Evolutionary conservation across 92 coral and sea anemone genomes (phyloP).

Genomic region (Diadumene lineata): DNA sequence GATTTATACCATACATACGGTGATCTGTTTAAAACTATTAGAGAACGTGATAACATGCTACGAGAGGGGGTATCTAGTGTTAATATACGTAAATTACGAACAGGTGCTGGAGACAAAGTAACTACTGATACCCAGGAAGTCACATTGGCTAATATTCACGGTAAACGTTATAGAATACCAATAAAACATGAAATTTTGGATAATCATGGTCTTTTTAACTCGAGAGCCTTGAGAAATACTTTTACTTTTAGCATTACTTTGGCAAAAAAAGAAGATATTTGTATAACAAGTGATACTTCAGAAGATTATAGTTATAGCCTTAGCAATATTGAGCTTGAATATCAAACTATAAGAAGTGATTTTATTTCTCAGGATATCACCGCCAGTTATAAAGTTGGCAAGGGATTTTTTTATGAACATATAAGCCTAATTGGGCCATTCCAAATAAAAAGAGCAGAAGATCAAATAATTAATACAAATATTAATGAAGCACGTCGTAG

Average conservation of each 20-base stretch:
- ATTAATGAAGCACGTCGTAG: not conserved
- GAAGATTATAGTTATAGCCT: constrained; percentile 18
- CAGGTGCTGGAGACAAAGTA: constrained; percentile 23
- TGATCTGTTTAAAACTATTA: constrained; percentile 7
- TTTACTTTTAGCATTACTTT: constrained; percentile 28
- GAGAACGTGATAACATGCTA: constrained; percentile 7
- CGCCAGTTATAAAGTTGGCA: not conserved
- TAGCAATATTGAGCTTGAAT: constrained; percentile 34
- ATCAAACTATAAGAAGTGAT: constrained; percentile 22
- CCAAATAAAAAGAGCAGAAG: not conserved
- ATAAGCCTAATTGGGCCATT: constrained; percentile 13
- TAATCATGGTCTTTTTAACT: constrained; percentile 36
- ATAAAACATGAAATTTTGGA: constrained; percentile 29
- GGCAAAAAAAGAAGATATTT: not conserved
- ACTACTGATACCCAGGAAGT: constrained; percentile 24
- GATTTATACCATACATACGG: constrained; percentile 23
- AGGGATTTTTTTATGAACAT: constrained; percentile 12
- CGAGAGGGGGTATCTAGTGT: constrained; percentile 19
- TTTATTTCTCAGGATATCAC: not conserved
- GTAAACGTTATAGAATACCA: constrained; percentile 21
- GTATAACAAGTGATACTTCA: constrained; percentile 4
- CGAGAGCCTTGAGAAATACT: constrained; percentile 24
- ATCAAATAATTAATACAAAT: constrained; percentile 17
- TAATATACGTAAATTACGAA: constrained; percentile 17
- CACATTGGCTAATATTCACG: constrained; percentile 4